Conservation (phyloP, 1,140 invertebrate genomes). For the Zophobas morio region DNA sequence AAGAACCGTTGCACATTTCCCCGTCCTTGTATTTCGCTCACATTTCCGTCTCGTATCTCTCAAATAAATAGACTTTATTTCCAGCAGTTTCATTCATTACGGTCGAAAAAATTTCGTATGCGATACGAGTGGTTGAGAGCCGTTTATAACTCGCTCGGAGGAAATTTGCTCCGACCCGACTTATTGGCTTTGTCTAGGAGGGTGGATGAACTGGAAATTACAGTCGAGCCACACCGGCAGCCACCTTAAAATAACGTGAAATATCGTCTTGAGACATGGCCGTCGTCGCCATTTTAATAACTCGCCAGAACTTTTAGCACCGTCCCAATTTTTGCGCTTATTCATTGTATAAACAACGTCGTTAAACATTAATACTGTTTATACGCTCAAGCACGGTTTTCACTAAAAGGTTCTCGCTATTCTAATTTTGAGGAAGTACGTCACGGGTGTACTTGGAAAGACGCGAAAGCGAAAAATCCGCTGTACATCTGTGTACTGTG, state of each 20-base stretch:
- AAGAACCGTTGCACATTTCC: no score
- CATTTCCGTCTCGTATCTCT: neutral
- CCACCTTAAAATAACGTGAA: constrained; percentile 39
- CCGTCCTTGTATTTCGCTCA: no score
- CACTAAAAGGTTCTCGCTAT: constrained; percentile 4
- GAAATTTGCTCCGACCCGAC: constrained; percentile 19
- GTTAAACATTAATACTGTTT: constrained; percentile 10
- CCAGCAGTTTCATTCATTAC: neutral
- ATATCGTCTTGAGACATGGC: constrained; percentile 5
- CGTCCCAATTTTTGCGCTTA: neutral
- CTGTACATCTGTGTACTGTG: neutral
- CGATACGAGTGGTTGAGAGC: constrained; percentile 2
- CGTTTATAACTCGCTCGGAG: constrained; percentile 30
- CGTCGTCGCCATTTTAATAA: constrained; percentile 16
- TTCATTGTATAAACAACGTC: constrained; percentile 15
- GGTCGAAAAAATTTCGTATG: constrained; percentile 32
- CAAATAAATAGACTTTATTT: neutral
- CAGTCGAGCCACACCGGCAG: constrained; percentile 5
- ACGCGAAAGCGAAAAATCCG: constrained; percentile 5
- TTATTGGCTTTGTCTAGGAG: constrained; percentile 31
- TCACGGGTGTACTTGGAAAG: constrained; percentile 9
- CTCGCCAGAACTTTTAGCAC: constrained; percentile 1
- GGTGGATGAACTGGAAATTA: constrained; percentile 41
- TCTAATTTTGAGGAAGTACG: constrained; percentile 11
- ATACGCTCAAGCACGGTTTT: constrained; percentile 14